Conservation (phyloP, 2,113 vertebrate genomes). For the Boulengeromyrus knoepffleri region DNA sequence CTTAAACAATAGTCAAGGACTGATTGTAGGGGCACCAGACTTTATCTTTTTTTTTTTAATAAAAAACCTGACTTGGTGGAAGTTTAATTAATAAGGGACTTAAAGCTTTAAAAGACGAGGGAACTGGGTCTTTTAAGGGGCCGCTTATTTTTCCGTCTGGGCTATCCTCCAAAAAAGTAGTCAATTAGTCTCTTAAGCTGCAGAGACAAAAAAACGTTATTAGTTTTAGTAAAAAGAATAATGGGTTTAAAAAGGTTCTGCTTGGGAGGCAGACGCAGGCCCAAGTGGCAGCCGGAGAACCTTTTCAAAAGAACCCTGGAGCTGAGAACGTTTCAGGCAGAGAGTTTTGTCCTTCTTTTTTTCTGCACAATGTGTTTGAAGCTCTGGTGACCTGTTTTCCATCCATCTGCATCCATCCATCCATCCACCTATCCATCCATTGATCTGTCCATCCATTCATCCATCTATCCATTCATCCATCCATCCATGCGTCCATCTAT, state of each 20-base stretch:
- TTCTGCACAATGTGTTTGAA: not conserved
- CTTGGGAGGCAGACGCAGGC: slow-evolving; percentile 51
- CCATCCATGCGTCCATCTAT: no score
- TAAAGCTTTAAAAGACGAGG: slow-evolving; percentile 61
- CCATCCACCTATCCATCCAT: not conserved
- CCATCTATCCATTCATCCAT: not conserved
- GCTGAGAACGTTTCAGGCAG: slow-evolving; percentile 29
- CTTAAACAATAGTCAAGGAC: slow-evolving; percentile 54
- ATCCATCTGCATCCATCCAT: not conserved
- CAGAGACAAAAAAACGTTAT: slow-evolving; percentile 70
- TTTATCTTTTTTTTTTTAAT: slow-evolving; percentile 61
- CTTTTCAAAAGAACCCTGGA: slow-evolving; percentile 44
- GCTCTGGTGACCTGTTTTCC: not conserved
- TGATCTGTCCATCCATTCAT: not conserved
- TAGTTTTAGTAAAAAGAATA: slow-evolving; percentile 68
- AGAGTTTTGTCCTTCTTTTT: slow-evolving; percentile 10
- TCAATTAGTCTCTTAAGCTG: slow-evolving; percentile 71
- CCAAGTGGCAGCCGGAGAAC: slow-evolving; percentile 39
- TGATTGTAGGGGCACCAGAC: slow-evolving; percentile 53
- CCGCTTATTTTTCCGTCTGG: slow-evolving; percentile 69
- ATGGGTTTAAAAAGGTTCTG: slow-evolving; percentile 66
- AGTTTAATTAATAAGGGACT: slow-evolving; percentile 73
- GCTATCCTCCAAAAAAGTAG: slow-evolving; percentile 65
- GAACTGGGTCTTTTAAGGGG: slow-evolving; percentile 65
- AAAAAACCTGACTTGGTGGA: slow-evolving; percentile 67